A percentile compares a stretch with the other conserved stretches of the same genome.
These are phyloP conservation scores for Medauroidea extradentata DNA, from an alignment of 1,140 invertebrate species.

Conservation along the genomic window DNA sequence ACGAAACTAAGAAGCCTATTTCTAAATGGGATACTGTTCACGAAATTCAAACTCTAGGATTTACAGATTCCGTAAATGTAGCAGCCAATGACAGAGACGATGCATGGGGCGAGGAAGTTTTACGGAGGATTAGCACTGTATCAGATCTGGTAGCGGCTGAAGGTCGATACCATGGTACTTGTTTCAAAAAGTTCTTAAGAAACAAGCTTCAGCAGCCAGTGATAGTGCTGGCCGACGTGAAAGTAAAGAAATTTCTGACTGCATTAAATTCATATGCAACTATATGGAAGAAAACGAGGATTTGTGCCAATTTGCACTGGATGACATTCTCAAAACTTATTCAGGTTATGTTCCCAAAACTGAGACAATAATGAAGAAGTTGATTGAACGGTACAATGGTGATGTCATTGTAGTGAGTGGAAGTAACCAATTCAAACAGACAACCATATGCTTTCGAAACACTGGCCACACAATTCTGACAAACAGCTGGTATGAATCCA, in stretches of 20 bases:
- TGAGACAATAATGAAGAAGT: neutral
- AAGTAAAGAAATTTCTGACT: constrained; percentile 2
- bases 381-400: neutral
- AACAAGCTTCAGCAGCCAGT: constrained; percentile 14
- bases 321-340: neutral
- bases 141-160: constrained; percentile 18
- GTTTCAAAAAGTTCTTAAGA: constrained; percentile 26
- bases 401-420: neutral
- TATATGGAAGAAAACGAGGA: constrained; percentile 2
- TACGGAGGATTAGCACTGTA: neutral
- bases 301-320: neutral
- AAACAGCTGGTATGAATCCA: constrained; percentile 23
- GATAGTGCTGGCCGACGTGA: too few species aligned
- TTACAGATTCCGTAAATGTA: too few species aligned
- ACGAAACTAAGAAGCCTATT: too few species aligned
- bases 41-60: too few species aligned
- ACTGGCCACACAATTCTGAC: constrained; percentile 21
- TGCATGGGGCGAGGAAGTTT: neutral
- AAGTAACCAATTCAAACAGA: constrained; percentile 14
- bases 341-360: too few species aligned
- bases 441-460: constrained; percentile 27
- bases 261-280: neutral
- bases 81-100: neutral
- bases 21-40: too few species aligned
- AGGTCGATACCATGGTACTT: constrained; percentile 27